A percentile compares a stretch with the other conserved stretches of the same genome.
These are phyloP conservation scores for Smittia aterrima DNA, from an alignment of 2,888 invertebrate genomes.

Conservation along the genomic window DNA sequence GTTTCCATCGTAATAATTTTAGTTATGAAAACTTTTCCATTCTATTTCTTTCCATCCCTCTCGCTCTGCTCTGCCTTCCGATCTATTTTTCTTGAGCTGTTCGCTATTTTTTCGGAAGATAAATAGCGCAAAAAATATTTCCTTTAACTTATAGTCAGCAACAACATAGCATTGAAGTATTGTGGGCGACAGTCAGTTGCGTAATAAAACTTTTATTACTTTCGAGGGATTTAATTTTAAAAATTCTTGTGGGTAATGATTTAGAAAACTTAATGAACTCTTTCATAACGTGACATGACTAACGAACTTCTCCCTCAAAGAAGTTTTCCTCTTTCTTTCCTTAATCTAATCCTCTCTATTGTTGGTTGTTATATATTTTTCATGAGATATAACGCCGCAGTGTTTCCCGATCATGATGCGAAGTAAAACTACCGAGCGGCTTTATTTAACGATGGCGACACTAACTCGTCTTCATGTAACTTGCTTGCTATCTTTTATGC, in stretches of 20 bases:
- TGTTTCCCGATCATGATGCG: background rate
- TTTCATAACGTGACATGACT: background rate
- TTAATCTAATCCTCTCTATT: constrained; percentile 41
- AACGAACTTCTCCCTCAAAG: background rate
- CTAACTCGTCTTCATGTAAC: background rate
- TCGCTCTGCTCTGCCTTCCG: constrained; percentile 26
- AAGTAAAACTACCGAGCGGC: background rate
- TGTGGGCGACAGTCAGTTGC: too few relatives aligned
- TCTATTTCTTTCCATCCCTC: background rate
- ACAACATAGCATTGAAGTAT: too few relatives aligned
- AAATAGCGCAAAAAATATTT: constrained; percentile 24
- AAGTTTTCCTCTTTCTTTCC: constrained; percentile 32
- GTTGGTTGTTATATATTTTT: constrained; percentile 21
- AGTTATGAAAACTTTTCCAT: constrained; percentile 35
- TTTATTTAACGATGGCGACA: background rate
- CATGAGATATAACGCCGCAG: background rate
- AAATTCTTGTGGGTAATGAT: too few relatives aligned
- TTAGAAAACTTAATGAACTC: too few relatives aligned
- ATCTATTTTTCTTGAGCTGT: background rate
- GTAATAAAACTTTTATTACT: too few relatives aligned
- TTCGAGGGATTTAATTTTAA: too few relatives aligned
- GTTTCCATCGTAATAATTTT: constrained; percentile 22
- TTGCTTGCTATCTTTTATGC: constrained; percentile 8
- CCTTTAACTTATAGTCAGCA: too few relatives aligned
- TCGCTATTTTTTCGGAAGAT: constrained; percentile 19